Evolutionary conservation across 2,113 vertebrate species (phyloP), one percentile per base, ranked within the genome.

Genomic region (Pantherophis guttatus): DNA sequence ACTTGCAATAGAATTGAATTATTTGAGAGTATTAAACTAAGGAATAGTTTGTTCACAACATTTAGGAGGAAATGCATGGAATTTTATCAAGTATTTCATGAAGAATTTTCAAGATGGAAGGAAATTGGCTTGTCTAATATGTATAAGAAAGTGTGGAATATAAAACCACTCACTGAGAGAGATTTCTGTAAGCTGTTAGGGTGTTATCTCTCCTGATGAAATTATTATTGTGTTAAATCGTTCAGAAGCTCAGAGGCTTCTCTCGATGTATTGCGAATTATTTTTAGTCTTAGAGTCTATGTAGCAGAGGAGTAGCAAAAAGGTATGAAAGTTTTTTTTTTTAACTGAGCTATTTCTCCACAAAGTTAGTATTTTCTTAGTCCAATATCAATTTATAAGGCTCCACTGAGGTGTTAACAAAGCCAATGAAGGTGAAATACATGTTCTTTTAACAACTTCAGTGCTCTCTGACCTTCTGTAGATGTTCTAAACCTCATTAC

Each of bases 1-100:
- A 26, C 91, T 96, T 75, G 95, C 86, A 96, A 44, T 53, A 94
- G 93, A 88, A 94, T 95, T 95, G 94, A 96, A 75, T 95, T 94
- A 88, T 48, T 97, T 96, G 91, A 90, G 81, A 94, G 17, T 53
- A 23, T 92, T 52, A 93, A 94, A 94, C 87, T 70, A 58, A 94
- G 81, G 95, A 96, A 94, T 95, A 81, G 75, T 81, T 81, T 92
- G 90, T 93, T 95, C 93, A 86, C 21, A 94, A 88, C 70, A 48
- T 91, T 94, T 90, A 2, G 55, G 19, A 95, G 91, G 94, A 33
- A 53, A 44, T 91, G 24, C 3, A 81, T 54, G 94, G 93, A 91
- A 91, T 95, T 95, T 96, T 86, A 91, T 94, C 93, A 95, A 96
- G 94, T 92, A 44, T 93, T 95, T 89, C 92, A 90, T 87, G 75